phyloP scores from a whole-genome alignment of 2,888 invertebrate species.

The Clistopyga incitator region DNA sequence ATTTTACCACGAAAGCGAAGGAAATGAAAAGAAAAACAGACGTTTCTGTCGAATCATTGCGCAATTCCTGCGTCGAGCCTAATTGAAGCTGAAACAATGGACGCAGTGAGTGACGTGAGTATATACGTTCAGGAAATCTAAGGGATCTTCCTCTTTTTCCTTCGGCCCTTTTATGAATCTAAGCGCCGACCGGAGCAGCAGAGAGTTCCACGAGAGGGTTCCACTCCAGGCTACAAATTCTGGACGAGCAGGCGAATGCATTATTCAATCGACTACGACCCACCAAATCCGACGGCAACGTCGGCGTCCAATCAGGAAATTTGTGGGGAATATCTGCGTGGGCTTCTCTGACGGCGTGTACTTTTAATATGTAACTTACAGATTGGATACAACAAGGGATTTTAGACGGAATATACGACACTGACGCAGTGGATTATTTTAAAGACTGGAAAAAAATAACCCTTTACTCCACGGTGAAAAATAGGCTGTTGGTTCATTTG shows the following conservation, averaged over 20 bases:
- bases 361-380: neutral
- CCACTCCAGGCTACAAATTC: constrained; percentile 48
- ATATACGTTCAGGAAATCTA: constrained; percentile 41
- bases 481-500: no score
- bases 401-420: neutral
- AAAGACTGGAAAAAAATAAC: no score
- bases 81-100: constrained; percentile 52
- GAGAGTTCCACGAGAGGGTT: neutral
- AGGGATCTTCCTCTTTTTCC: constrained; percentile 34
- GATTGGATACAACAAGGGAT: constrained; percentile 5
- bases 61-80: constrained; percentile 44
- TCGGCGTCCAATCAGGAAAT: constrained; percentile 46
- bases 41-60: constrained; percentile 39
- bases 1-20: constrained; percentile 4
- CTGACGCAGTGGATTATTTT: neutral
- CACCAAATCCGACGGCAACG: constrained; percentile 55
- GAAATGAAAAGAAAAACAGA: constrained; percentile 20
- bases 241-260: constrained; percentile 52
- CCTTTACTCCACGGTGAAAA: no score
- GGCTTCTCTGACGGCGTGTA: neutral
- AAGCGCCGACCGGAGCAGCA: constrained; percentile 26
- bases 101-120: constrained; percentile 40
- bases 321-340: constrained; percentile 52
- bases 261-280: constrained; percentile 64
- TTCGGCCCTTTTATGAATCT: constrained; percentile 44